These are phyloP conservation scores for Parnassius smintheus DNA, from an alignment of 2,888 invertebrate genomes.

Conservation along the genomic window DNA sequence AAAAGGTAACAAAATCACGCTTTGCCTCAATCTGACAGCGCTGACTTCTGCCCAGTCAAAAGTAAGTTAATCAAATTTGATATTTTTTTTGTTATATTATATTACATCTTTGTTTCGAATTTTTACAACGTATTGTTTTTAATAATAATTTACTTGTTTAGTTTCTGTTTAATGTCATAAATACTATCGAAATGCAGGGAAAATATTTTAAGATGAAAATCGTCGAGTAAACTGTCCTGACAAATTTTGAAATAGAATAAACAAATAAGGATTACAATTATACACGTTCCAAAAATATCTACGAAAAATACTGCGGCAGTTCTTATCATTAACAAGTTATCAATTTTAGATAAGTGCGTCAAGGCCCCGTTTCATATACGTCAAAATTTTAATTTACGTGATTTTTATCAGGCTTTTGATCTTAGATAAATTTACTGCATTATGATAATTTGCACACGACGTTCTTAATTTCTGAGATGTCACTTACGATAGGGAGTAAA, in stretches of 20 bases:
- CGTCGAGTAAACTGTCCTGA: no score
- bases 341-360: conserved; percentile 55
- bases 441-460: conserved; percentile 19
- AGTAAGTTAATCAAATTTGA: no score
- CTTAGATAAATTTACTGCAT: conserved; percentile 30
- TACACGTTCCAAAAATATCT: conserved; percentile 13
- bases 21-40: no score
- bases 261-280: neutral
- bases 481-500: conserved; percentile 10
- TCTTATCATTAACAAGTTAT: conserved; percentile 48
- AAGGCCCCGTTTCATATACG: conserved; percentile 48
- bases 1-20: no score
- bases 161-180: no score
- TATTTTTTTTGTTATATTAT: no score
- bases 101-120: no score
- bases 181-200: no score
- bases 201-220: no score
- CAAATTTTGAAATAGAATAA: neutral
- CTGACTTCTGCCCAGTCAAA: no score
- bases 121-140: no score
- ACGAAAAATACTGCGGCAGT: conserved; percentile 13
- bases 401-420: conserved; percentile 41
- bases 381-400: conserved; percentile 45
- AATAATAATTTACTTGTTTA: no score
- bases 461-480: conserved; percentile 8